Percentiles rank a stretch among this genome's conserved stretches.
These are phyloP conservation scores for Pentalonia nigronervosa DNA, from an alignment of 1,140 invertebrate species.

Conservation along the genomic window DNA sequence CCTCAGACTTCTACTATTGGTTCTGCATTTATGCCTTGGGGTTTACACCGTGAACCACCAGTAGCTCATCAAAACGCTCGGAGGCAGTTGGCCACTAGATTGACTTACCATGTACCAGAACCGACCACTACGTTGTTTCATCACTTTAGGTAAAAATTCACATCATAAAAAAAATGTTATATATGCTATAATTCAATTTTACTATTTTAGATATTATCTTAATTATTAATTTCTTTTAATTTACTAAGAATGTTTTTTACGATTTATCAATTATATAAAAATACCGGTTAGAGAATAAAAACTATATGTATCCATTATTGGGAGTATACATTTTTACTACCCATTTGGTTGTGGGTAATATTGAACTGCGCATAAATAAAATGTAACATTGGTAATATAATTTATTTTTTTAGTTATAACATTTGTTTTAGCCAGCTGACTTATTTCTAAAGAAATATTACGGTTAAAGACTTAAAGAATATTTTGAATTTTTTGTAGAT, in stretches of 20 bases:
- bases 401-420: too few species aligned
- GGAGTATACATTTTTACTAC: background rate
- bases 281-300: background rate
- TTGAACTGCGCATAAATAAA: background rate
- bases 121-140: slow-evolving; percentile 47
- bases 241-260: background rate
- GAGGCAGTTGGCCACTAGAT: slow-evolving; percentile 46
- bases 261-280: background rate
- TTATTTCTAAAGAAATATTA: background rate
- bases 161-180: too few species aligned
- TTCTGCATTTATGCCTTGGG: slow-evolving; percentile 50
- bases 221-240: background rate
- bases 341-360: background rate
- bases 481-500: background rate
- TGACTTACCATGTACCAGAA: slow-evolving; percentile 54
- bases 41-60: slow-evolving; percentile 57
- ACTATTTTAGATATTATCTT: background rate
- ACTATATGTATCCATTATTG: background rate
- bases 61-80: slow-evolving; percentile 59
- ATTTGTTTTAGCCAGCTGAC: too few species aligned
- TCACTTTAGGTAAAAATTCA: slow-evolving; percentile 36
- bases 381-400: background rate
- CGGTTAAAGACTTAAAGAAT: background rate
- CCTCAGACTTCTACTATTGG: slow-evolving; percentile 12
- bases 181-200: slow-evolving; percentile 11